These are phyloP conservation scores for Drosophila subpulchrella DNA, from an alignment of 1,140 invertebrate species.

Conservation along the genomic window DNA sequence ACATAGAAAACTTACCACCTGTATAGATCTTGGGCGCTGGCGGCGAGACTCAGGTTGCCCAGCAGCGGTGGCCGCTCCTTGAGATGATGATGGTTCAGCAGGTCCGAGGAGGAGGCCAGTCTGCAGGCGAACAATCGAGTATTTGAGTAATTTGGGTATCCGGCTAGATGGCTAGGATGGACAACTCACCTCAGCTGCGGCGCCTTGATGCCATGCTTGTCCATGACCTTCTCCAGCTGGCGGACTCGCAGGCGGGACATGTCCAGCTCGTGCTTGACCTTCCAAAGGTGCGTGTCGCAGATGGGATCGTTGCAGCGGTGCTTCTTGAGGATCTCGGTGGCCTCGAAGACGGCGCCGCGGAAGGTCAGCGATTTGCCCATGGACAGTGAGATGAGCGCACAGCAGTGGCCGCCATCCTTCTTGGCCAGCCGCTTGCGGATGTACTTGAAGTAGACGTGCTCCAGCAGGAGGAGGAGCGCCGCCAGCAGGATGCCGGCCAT, in stretches of 20 bases:
- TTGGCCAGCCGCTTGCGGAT: conserved; percentile 94
- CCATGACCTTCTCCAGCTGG: conserved; percentile 93
- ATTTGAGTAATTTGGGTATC: too few species aligned
- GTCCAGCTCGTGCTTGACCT: conserved; percentile 94
- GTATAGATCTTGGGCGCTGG: conserved; percentile 85
- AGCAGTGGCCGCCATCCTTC: conserved; percentile 94
- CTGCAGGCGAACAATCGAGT: conserved; percentile 29
- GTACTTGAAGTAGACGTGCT: conserved; percentile 97
- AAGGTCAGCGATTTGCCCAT: conserved; percentile 94
- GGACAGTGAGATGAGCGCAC: conserved; percentile 94
- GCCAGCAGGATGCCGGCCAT: conserved; percentile 96
- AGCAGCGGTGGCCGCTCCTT: conserved; percentile 82
- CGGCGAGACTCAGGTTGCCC: conserved; percentile 83
- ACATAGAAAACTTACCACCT: conserved; percentile 84
- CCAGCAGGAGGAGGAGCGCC: conserved; percentile 92
- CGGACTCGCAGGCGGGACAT: conserved; percentile 92
- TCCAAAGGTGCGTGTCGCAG: conserved; percentile 93
- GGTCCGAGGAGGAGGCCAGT: conserved; percentile 83
- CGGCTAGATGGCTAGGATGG: too few species aligned
- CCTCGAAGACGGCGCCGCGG: conserved; percentile 94
- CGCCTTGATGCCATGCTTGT: conserved; percentile 91
- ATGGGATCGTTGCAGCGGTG: conserved; percentile 92
- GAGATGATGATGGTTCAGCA: conserved; percentile 81
- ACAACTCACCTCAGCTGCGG: conserved; percentile 86
- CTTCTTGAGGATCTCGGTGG: conserved; percentile 86